A percentile compares a stretch with the other conserved stretches of the same genome.
Evolutionary conservation across 30 jellyfish, hydroid and myxozoan genomes (phyloP).

Genomic region (Hydractinia symbiolongicarpus): DNA sequence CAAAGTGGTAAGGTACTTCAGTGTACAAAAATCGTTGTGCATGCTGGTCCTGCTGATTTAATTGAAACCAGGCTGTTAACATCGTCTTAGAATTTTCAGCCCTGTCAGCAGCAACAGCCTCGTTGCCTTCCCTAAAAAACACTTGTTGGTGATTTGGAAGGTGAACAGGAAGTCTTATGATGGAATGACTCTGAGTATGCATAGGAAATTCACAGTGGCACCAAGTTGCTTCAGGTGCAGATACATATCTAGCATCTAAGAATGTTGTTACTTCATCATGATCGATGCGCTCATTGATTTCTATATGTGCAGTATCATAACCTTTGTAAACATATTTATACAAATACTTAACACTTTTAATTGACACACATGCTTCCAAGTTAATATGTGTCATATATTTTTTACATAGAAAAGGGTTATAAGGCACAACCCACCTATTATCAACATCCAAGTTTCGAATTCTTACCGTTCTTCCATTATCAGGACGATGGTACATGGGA

Average conservation of each 20-base stretch:
- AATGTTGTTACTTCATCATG: constrained; percentile 57
- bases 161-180: constrained; percentile 57
- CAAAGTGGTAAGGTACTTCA: constrained; percentile 39
- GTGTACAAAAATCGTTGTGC: constrained; percentile 34
- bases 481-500: constrained; percentile 57
- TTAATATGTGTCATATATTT: constrained; percentile 47
- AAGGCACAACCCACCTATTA: constrained; percentile 63
- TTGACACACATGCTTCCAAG: constrained; percentile 41
- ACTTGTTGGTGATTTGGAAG: constrained; percentile 42
- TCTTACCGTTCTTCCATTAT: constrained; percentile 24
- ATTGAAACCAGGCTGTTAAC: constrained; percentile 45
- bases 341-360: constrained; percentile 37
- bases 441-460: constrained; percentile 20
- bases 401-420: constrained; percentile 35
- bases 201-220: constrained; percentile 25
- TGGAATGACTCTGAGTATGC: constrained; percentile 31
- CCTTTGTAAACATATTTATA: constrained; percentile 59
- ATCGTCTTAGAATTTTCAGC: not conserved
- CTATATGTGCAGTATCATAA: constrained; percentile 41
- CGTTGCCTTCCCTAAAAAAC: constrained; percentile 30
- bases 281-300: constrained; percentile 35
- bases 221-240: constrained; percentile 65
- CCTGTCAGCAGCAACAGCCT: not conserved
- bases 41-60: constrained; percentile 27
- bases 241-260: constrained; percentile 38